Base-by-base conservation (phyloP, 2,113 vertebrate species). In the Xenopus tropicalis region DNA sequence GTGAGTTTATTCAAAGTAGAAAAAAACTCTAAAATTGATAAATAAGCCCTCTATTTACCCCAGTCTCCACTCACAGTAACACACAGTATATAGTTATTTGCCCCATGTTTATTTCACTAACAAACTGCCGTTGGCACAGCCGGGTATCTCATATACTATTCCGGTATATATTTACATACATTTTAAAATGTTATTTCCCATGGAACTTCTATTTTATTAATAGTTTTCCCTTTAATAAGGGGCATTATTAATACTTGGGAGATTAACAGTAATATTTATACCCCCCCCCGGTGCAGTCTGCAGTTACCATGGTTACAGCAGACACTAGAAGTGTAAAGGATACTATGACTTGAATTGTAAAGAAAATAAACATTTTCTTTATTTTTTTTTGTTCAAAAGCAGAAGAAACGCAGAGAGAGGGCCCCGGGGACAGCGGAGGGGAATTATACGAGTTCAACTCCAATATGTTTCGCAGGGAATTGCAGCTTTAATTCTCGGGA, bases 271-370 rank as follows among this genome's bases (percentile, higher is more conserved):
- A 21, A 48, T 48, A 13, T 48, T 25, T 44, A 61, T 48, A 29
- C 21, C 14, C 23, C 21, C 21, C 14, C 23, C 21, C 11, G 10
- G 11, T 51, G 23, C 21, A 51, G 43, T 14, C 58, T 71, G 11
- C 42, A 46, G 58, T 71, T 71, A 48, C 58, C 48, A 71, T 71
- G 44, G 58, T 51, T 48, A 71, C 66, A 21, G 44, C 21, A 61
- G 23, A 61, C 46, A 11, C 17, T 25, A 14, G 42, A 48, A 58
- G 44, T 70, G 43, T 54, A 54, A 54, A 54, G 14, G 37, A 61
- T 21, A 57, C 23, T 22, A 48, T 57, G 14, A 70, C 25, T n/a
- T 37, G 24, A 70, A 59, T 21, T 70, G 9, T 19, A 70, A 48
- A 42, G 52, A 61, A 61, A 70, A 70, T 19, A 71, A 17, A 14